Evolutionary conservation across 2,888 invertebrate genomes (phyloP).

Genomic region (Hirtodrosophila cameraria): DNA sequence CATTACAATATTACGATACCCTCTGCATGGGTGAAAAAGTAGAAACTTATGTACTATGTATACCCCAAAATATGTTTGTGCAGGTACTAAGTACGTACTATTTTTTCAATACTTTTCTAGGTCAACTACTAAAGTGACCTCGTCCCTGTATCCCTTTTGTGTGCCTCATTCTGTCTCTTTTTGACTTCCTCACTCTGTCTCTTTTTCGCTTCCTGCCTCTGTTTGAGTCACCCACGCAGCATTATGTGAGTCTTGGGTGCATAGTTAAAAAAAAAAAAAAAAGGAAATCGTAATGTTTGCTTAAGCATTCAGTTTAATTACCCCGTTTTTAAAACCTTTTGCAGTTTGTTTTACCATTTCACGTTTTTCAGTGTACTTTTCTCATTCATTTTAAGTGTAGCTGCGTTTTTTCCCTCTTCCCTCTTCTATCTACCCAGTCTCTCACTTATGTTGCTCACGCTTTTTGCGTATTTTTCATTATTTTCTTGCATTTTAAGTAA

Average conservation of each 20-base stretch:
- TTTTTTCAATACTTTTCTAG: constrained; percentile 24
- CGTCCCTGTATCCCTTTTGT: too few species aligned
- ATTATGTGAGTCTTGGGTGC: constrained; percentile 3
- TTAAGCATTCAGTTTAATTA: constrained; percentile 67
- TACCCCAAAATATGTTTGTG: background rate
- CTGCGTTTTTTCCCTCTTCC: constrained; percentile 24
- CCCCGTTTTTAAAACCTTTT: constrained; percentile 36
- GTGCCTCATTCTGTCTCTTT: background rate
- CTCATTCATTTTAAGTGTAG: constrained; percentile 4
- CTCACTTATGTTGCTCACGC: constrained; percentile 1
- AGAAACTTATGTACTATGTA: background rate
- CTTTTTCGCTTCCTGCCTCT: too few species aligned
- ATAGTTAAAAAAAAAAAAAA: constrained; percentile 6
- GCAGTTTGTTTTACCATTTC: constrained; percentile 49
- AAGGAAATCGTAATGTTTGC: constrained; percentile 43
- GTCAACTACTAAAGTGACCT: constrained; percentile 32
- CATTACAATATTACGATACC: too few species aligned
- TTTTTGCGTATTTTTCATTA: constrained; percentile 47
- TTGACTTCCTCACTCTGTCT: background rate
- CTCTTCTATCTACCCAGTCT: background rate
- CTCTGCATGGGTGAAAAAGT: too few species aligned
- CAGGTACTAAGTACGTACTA: constrained; percentile 1
- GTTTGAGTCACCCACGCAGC: constrained; percentile 8
- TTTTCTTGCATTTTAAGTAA: constrained; percentile 66
- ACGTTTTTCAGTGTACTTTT: constrained; percentile 38